Base-by-base conservation (phyloP, 2,113 vertebrate genomes). In the Neotoma lepida region DNA sequence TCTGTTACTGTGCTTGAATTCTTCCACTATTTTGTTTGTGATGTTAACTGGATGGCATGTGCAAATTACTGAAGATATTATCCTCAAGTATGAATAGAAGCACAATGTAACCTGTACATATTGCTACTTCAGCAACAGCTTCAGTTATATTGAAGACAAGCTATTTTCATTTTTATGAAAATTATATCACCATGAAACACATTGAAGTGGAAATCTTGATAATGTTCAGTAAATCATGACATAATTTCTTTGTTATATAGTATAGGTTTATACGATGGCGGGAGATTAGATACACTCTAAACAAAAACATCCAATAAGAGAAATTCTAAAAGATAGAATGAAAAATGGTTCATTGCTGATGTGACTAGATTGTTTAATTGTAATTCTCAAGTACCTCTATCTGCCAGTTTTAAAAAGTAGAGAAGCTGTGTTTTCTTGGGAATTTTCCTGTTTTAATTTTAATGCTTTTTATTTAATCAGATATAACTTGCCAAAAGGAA, bases 11-110 rank as follows among this genome's bases (percentile, higher is more conserved):
- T 95, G n/a, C 86, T 89, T 92, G 51, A 96, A 95, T 94, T 95
- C 5, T 41, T 93, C 73, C 88, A 94, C 58, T 93, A 63, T 77
- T 96, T 96, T 97, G 91, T 96, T 96, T 97, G 91, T 95, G 81
- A 94, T 93, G 78, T 96, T 95, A 97, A 95, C 91, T 96, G 33
- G 85, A 89, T 46, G 89, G 95, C 71, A 97, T 90, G 76, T 94
- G 94, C 94, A 97, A 91, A 96, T 95, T 94, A 95, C 46, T 78
- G 95, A 97, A 91, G 54, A n/a, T 93, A 96, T 61, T 96, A 97
- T 97, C 35, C 49, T 97, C 70, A 90, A 96, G 51, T 95, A 33
- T 96, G 76, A 97, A 91, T n/a, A 90, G 70, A 95, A 95, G 71
- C 28, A 82, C 68, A 35, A 97, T 89, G 91, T 95, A 94, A 91